phyloP scores from a whole-genome alignment of 2,797 vertebrate species.

The Alauda arvensis region DNA sequence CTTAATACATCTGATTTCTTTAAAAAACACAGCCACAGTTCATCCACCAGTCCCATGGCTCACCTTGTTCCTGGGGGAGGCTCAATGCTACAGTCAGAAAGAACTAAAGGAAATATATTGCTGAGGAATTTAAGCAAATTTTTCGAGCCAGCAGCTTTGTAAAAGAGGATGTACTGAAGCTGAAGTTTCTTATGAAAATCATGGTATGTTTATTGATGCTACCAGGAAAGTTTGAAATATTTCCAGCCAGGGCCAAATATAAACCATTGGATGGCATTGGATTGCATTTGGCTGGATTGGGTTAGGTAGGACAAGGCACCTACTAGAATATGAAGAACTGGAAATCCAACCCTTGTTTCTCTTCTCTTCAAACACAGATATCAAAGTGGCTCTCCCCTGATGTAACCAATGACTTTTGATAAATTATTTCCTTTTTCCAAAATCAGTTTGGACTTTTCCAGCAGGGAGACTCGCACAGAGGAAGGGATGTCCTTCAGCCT shows the following conservation, averaged over 20 bases:
- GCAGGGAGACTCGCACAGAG: neutral
- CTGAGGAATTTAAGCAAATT: neutral
- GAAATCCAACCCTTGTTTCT: neutral
- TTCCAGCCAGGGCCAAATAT: neutral
- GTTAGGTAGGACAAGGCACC: neutral
- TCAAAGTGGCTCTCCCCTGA: neutral
- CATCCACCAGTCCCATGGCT: neutral
- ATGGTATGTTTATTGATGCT: fast-evolving
- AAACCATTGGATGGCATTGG: neutral
- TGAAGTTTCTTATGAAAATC: neutral
- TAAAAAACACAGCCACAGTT: conserved; percentile 27
- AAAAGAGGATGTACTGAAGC: neutral
- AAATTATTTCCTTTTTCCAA: neutral
- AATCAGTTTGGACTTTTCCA: neutral
- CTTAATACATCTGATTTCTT: conserved; percentile 18
- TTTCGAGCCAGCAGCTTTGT: neutral
- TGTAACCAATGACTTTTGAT: neutral
- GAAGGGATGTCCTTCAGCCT: neutral
- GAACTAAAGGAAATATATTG: neutral
- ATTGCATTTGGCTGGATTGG: neutral
- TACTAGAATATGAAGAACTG: neutral
- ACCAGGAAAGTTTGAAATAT: neutral
- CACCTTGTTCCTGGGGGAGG: neutral
- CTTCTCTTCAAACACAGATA: neutral
- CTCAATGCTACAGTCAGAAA: neutral